These are phyloP conservation scores for Drosophila peninsularis DNA, from an alignment of 2,888 invertebrate species.

Conservation along the genomic window DNA sequence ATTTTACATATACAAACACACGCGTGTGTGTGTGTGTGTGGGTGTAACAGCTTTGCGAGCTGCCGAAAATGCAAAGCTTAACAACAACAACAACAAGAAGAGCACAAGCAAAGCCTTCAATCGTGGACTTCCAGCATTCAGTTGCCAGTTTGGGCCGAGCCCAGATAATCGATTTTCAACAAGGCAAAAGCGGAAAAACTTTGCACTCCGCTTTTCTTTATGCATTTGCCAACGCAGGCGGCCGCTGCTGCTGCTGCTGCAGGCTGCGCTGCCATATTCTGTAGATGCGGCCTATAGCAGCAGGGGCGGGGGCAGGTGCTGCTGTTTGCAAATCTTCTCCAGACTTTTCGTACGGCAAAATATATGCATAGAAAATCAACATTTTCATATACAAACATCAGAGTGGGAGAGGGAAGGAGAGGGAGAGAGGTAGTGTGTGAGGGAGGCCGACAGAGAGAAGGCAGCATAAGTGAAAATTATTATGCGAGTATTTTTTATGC, in stretches of 20 bases:
- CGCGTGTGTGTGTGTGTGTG: constrained; percentile 21
- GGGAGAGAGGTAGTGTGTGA: neutral
- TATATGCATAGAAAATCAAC: constrained; percentile 14
- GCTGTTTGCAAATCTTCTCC: constrained; percentile 7
- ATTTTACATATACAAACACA: constrained; percentile 52
- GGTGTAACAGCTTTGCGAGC: constrained; percentile 48
- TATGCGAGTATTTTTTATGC: constrained; percentile 16
- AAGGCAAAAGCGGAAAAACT: constrained; percentile 23
- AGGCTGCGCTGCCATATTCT: constrained; percentile 9
- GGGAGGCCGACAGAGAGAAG: neutral
- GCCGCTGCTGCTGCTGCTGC: neutral
- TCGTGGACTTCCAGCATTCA: neutral
- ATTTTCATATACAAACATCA: constrained; percentile 19
- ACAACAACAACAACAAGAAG: constrained; percentile 16
- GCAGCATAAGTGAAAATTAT: constrained; percentile 35
- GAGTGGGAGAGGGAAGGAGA: neutral
- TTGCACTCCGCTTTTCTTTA: constrained; percentile 47
- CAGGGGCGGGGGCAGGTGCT: neutral
- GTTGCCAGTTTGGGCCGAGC: neutral
- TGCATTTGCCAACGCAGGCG: constrained; percentile 29
- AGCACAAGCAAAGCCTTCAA: constrained; percentile 18
- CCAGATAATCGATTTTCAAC: constrained; percentile 52
- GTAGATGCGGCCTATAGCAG: neutral
- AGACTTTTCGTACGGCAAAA: constrained; percentile 16
- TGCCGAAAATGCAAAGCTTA: constrained; percentile 58